Conservation (phyloP, 1,140 invertebrate genomes). For the Planococcus citri region DNA sequence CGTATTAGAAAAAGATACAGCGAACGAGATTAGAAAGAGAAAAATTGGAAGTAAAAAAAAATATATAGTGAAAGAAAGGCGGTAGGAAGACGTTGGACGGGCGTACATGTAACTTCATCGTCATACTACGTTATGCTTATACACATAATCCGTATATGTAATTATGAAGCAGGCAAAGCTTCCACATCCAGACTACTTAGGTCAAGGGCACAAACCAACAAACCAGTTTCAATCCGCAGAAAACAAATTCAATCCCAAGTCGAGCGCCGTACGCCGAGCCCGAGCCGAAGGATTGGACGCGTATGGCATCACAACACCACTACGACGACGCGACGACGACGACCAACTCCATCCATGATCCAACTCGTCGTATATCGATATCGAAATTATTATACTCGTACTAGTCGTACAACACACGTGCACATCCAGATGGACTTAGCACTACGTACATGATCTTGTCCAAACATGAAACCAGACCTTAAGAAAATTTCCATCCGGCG, state of each 20-base stretch:
- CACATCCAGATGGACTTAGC: background rate
- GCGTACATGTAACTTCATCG: background rate
- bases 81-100: too few relatives aligned
- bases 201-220: background rate
- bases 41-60: too few relatives aligned
- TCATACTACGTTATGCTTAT: background rate
- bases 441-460: too few relatives aligned
- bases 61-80: too few relatives aligned
- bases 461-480: background rate
- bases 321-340: too few relatives aligned
- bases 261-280: background rate
- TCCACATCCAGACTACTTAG: conserved; percentile 1
- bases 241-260: background rate
- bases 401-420: background rate
- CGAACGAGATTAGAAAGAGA: too few relatives aligned
- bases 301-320: background rate
- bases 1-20: background rate
- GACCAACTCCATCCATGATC: too few relatives aligned
- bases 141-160: conserved; percentile 4
- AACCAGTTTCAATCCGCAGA: background rate
- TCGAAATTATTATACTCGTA: background rate
- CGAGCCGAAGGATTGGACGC: too few relatives aligned
- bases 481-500: background rate
- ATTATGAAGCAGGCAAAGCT: background rate
- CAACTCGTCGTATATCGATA: background rate